Evolutionary conservation across 1,140 invertebrate genomes (phyloP), one percentile per base, ranked within the genome.

Genomic region (Bactericera cockerelli): DNA sequence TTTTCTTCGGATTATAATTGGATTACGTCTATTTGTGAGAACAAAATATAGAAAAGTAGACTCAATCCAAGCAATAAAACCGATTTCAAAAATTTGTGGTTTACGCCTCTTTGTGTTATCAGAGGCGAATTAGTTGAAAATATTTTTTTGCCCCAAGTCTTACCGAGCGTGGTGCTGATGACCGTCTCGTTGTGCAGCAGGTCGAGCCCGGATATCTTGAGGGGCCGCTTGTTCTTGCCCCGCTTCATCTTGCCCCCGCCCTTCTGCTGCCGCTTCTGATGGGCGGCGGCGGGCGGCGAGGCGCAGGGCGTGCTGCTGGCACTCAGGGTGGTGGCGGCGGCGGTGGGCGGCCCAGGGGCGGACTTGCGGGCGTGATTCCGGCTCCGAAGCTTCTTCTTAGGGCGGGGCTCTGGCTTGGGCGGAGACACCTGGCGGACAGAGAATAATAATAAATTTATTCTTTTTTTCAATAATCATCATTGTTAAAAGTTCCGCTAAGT

Each of bases 171-270:
- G 1, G 90, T 94, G 66, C 89, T 93, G 2, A 91, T 77, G 55
- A 95, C 72, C 19, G 92, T 95, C 71, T 93, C 85, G 66, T 81
- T 89, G 70, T 96, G 92, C 59, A 96, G 72, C 61, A 93, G 73
- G 74, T 94, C 91, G 56, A 95, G 74, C 19, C 90, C 89, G 60
- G 83, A 84, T 63, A 90, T 90, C 71, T 84, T 81, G 25, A 80
- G 77, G 6, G 75, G 66, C 66, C 81, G 82, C 66, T 82, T 83
- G 1, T 75, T 73, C 66, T 79, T 81, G 2, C 72, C 69, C 64
- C 75, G 77, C 66, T 78, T 59, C 13, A 19, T 49, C 61, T 71
- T 71, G 55, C 69, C 69, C 14, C 69, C 67, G 59, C 71, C 72
- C 62, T 72, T 72, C 49, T 68, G 61, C 6, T 66, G 67, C 1